These are phyloP conservation scores for Euproctis similis DNA, from an alignment of 2,888 invertebrate genomes.

Conservation along the genomic window DNA sequence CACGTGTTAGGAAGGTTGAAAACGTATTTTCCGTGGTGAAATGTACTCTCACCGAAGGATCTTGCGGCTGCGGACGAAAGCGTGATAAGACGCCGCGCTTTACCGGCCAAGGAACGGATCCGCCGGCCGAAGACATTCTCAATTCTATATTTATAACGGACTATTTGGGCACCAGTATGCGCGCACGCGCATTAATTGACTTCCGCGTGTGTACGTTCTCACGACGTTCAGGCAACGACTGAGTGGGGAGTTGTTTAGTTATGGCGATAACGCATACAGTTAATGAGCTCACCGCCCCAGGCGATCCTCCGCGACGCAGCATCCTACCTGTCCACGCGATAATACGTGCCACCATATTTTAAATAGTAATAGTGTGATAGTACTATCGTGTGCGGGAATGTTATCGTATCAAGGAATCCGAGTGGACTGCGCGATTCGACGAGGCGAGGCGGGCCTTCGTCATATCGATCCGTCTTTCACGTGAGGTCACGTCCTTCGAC, in stretches of 20 bases:
- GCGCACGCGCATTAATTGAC: slow-evolving; percentile 69
- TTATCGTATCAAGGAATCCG: slow-evolving; percentile 55
- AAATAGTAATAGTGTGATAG: no score
- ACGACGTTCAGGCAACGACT: slow-evolving; percentile 67
- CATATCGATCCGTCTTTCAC: slow-evolving; percentile 64
- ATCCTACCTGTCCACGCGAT: slow-evolving; percentile 64
- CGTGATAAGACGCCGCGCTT: slow-evolving; percentile 76
- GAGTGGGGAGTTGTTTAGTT: slow-evolving; percentile 53
- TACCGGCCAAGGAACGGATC: slow-evolving; percentile 85
- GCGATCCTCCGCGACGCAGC: slow-evolving; percentile 65
- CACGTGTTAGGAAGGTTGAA: slow-evolving; percentile 45
- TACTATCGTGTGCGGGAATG: slow-evolving; percentile 34
- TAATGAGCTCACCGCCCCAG: slow-evolving; percentile 70
- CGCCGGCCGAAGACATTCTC: slow-evolving; percentile 73
- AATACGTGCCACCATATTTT: slow-evolving; percentile 51
- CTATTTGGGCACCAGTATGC: slow-evolving; percentile 71
- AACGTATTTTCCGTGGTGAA: slow-evolving; percentile 35
- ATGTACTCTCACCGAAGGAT: slow-evolving; percentile 65
- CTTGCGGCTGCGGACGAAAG: slow-evolving; percentile 52
- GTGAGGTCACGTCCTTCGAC: slow-evolving; percentile 75
- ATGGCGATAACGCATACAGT: slow-evolving; percentile 60
- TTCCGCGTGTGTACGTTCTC: slow-evolving; percentile 73
- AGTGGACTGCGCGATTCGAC: slow-evolving; percentile 54
- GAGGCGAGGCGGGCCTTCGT: slow-evolving; percentile 44
- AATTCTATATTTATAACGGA: slow-evolving; percentile 65